phyloP scores from a whole-genome alignment of 2,113 vertebrate genomes.

The Laterallus jamaicensis region DNA sequence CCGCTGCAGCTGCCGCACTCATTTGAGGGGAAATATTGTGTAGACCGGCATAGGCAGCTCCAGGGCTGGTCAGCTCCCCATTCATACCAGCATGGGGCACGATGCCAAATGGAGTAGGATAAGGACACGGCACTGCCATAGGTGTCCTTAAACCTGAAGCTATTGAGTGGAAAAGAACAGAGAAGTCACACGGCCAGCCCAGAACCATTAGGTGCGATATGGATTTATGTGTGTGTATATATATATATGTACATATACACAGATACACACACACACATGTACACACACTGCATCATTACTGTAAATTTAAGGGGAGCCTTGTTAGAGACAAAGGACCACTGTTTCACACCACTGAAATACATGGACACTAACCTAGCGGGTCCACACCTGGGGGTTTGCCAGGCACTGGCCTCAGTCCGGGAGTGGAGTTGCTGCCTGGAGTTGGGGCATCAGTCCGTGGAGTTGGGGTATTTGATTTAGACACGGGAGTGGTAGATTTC shows the following conservation, averaged over 20 bases:
- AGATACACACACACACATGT: no score
- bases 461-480: conserved; percentile 86
- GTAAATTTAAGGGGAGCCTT: background rate
- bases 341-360: accelerated
- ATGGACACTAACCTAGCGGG: conserved; percentile 78
- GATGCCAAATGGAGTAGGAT: conserved; percentile 83
- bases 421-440: conserved; percentile 84
- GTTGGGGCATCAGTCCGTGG: conserved; percentile 84
- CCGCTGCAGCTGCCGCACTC: conserved; percentile 81
- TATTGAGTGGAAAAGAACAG: background rate
- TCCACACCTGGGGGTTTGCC: conserved; percentile 86
- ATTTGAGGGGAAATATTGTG: conserved; percentile 87
- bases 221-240: no score
- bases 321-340: background rate
- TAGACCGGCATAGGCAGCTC: conserved; percentile 82
- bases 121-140: conserved; percentile 86
- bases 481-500: conserved; percentile 88
- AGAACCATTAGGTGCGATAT: background rate
- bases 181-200: background rate
- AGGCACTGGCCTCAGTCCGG: conserved; percentile 80
- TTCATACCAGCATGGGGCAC: conserved; percentile 86
- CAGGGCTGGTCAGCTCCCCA: conserved; percentile 82
- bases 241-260: background rate
- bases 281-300: background rate
- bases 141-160: conserved; percentile 83